These are phyloP conservation scores for Parauchenoglanis punctatus DNA, from an alignment of 2,797 vertebrate genomes.

Conservation along the genomic window DNA sequence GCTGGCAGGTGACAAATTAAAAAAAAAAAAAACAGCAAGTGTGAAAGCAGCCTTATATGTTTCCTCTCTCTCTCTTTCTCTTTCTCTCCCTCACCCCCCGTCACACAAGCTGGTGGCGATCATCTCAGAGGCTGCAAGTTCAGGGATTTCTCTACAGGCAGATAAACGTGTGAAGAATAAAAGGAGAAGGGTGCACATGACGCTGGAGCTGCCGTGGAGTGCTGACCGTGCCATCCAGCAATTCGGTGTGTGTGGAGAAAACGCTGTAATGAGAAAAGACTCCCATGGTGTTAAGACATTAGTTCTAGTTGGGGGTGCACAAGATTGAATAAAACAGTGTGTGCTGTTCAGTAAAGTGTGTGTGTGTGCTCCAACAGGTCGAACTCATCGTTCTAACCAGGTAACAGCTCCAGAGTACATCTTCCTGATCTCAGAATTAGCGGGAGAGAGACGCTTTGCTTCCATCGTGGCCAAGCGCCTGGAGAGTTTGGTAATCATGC, in stretches of 20 bases:
- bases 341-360: conserved; percentile 1
- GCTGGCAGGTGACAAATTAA: background rate
- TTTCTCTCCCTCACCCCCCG: background rate
- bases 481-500: conserved; percentile 87
- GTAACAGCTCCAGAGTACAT: conserved; percentile 95
- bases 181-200: conserved; percentile 93
- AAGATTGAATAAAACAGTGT: background rate
- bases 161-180: conserved; percentile 93
- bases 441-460: conserved; percentile 93
- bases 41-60: background rate
- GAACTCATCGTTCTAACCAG: conserved; percentile 97
- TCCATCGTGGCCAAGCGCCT: conserved; percentile 96
- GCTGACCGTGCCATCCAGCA: conserved; percentile 97
- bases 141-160: conserved; percentile 95
- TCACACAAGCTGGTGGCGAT: conserved; percentile 87
- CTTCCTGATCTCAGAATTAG: conserved; percentile 96
- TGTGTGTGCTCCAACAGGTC: conserved; percentile 73
- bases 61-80: background rate
- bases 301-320: background rate
- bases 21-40: background rate
- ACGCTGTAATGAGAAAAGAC: background rate
- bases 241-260: conserved; percentile 80
- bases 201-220: conserved; percentile 96
- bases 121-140: conserved; percentile 98
- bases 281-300: background rate